A percentile compares a stretch with the other conserved stretches of the same genome.
phyloP scores from a whole-genome alignment of 1,140 invertebrate species.

The Rhagoletis pomonella region DNA sequence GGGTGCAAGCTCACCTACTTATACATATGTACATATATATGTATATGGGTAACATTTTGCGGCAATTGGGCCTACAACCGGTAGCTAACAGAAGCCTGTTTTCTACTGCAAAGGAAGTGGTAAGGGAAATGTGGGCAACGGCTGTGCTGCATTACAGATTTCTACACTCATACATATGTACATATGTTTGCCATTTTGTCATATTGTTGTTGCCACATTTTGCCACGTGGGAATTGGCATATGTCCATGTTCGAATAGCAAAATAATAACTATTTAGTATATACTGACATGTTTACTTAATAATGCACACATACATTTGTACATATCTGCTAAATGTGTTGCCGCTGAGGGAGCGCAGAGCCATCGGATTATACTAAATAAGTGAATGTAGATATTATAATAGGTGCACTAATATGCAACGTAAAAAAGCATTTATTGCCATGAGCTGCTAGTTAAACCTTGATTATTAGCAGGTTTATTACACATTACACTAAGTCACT shows the following conservation, averaged over 20 bases:
- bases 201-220: constrained; percentile 20
- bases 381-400: background rate
- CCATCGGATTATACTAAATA: background rate
- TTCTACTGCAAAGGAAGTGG: no score
- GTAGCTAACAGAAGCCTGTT: no score
- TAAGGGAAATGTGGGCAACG: no score
- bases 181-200: no score
- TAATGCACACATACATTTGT: background rate
- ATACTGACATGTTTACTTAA: background rate
- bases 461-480: constrained; percentile 10
- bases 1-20: no score
- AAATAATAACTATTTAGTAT: background rate
- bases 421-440: constrained; percentile 14
- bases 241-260: constrained; percentile 23
- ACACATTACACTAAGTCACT: background rate
- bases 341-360: background rate
- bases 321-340: background rate
- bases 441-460: constrained; percentile 11
- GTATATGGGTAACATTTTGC: no score
- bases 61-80: no score
- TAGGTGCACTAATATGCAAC: background rate
- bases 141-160: background rate
- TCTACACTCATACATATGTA: background rate
- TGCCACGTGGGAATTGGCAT: constrained; percentile 40
- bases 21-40: no score